Evolutionary conservation across 2,113 vertebrate species (phyloP), one percentile per base, ranked within the genome.

Genomic region (Oryzias melastigma): DNA sequence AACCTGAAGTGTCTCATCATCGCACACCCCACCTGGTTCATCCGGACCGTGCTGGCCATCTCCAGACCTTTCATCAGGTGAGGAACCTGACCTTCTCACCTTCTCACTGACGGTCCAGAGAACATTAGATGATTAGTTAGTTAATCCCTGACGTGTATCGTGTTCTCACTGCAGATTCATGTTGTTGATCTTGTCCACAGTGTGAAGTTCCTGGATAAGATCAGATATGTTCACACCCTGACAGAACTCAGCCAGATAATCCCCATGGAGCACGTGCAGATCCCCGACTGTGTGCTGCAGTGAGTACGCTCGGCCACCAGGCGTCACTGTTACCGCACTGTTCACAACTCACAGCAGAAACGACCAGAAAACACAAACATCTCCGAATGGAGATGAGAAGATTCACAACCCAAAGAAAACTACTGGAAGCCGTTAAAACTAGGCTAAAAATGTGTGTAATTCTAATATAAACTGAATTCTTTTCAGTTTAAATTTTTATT

Each of bases 11-110:
- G 95, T 8, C 61, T 98, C 75, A 94, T 98, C 69, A 98, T 98
- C 0, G 93, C 94, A 24, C 96, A 98, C 71, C 96, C 96, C 0
- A 96, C 96, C 0, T 98, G 96, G 96, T 98, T 98, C 83, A 98
- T 98, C 68, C 90, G 96, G 41, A 98, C 96, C 0, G 94, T 98
- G 58, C 88, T 98, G 80, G 93, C 95, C 18, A 93, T 98, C 68
- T 98, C 96, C 44, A 91, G 96, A 40, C 96, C 96, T 1, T 98
- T 98, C 81, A 95, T 98, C 89, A 98, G 95, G 96, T 97, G 18
- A 78, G 60, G 42, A 41, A 3, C 4, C 29, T 58, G 6, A 24
- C 15, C 8, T 14, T 13, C 5, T 48, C 24, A 29, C 1, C 1
- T 5, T 50, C 16, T 49, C n/a, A 56, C 18, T 18, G 5, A 48